Base-by-base conservation (phyloP, 2,113 vertebrate species). In the Oceanites oceanicus region DNA sequence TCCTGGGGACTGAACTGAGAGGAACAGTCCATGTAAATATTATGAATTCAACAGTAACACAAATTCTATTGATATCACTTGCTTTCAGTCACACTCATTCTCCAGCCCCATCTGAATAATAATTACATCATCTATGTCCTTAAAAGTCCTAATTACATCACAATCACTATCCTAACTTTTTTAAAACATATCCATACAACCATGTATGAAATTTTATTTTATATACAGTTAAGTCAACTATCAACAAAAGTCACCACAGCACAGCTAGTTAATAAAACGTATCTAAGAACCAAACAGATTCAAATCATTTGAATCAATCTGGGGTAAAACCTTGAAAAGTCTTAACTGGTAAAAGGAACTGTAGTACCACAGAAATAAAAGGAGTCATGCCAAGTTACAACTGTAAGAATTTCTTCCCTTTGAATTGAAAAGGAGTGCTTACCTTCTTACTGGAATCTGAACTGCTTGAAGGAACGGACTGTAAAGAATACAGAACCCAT, bases 391-490 rank as follows among this genome's bases (percentile, higher is more conserved):
- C 16, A 45, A 77, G 6, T 30, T 66, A 25, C 2, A 66, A 49
- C 7, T 53, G 9, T 19, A 62, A 61, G 45, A 29, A 11, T 16
- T 36, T 42, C 65, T 58, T 26, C 29, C 7, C 5, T 49, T 76
- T 70, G 22, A 68, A 61, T 6, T n/a, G 55, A 80, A 84, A 58
- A 32, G 26, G 22, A 59, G 6, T 61, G 29, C 71, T 88, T 94
- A 97, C 97, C 97, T 97, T 96, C 82, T 94, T 95, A 86, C 15
- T 73, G 49, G 94, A 73, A 55, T 96, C 86, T 59, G 93, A 96
- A 72, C 56, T 61, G 52, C 87, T 83, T 50, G 95, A 89, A 94
- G 96, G 92, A 21, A 97, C 92, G 77, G 97, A 97, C 97, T 97
- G 78, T 58, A 90, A 94, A 77, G 62, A 92, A 94, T 2, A 92